phyloP scores from a whole-genome alignment of 1,140 invertebrate genomes.

The Conus betulinus region DNA sequence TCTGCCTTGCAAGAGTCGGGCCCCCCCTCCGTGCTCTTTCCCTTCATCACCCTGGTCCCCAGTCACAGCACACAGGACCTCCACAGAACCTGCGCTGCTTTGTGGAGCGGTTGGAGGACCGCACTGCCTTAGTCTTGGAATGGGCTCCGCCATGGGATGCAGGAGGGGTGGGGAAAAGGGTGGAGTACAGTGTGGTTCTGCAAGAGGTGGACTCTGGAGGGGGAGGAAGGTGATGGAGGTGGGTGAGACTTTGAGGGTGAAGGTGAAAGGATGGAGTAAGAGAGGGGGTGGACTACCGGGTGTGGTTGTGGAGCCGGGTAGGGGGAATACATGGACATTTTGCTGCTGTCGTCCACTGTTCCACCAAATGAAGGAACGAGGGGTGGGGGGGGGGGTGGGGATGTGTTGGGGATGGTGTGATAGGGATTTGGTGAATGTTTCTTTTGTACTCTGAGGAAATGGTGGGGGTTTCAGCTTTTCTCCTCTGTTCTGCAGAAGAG shows the following conservation, averaged over 20 bases:
- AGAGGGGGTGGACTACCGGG: slow-evolving; percentile 24
- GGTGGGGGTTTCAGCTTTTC: too few relatives aligned
- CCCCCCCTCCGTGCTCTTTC: background rate
- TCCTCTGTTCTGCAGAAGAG: too few relatives aligned
- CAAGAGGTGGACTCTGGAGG: slow-evolving; percentile 38
- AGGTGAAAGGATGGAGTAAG: slow-evolving; percentile 3
- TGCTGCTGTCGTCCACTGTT: slow-evolving; percentile 26
- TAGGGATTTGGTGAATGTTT: too few relatives aligned
- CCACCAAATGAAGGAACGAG: background rate
- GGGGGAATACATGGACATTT: slow-evolving; percentile 41
- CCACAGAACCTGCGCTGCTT: slow-evolving; percentile 22
- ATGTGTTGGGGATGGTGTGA: background rate
- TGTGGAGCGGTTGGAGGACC: background rate
- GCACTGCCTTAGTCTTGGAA: slow-evolving; percentile 27
- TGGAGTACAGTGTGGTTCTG: slow-evolving; percentile 57
- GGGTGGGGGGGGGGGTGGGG: background rate
- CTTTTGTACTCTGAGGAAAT: too few relatives aligned
- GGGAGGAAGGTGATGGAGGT: background rate
- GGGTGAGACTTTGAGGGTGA: background rate
- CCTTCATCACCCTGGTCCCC: background rate
- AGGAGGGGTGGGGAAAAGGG: slow-evolving; percentile 36
- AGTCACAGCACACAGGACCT: slow-evolving; percentile 40
- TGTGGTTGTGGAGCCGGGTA: slow-evolving; percentile 46
- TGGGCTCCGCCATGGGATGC: slow-evolving; percentile 59
- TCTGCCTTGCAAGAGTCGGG: slow-evolving; percentile 38